phyloP scores from a whole-genome alignment of 2,797 vertebrate species.

The Galago senegalensis region DNA sequence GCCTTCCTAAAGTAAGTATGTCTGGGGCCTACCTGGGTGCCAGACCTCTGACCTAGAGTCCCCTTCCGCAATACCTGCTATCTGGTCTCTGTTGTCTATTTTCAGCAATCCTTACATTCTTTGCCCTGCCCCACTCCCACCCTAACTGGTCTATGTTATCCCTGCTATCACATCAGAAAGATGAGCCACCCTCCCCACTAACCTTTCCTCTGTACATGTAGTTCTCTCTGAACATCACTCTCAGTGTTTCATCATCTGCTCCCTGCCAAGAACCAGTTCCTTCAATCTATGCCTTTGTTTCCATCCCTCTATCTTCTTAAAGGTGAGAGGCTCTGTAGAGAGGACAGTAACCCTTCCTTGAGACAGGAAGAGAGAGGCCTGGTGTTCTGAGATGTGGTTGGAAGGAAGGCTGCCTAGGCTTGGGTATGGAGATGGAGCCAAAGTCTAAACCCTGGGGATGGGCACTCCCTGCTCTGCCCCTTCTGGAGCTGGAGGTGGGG shows the following conservation, averaged over 20 bases:
- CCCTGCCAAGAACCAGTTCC: not conserved
- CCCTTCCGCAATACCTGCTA: not conserved
- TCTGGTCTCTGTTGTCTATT: not conserved
- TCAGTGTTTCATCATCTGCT: not conserved
- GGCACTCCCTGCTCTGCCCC: not conserved
- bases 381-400: not conserved
- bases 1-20: slow-evolving; percentile 79
- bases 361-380: not conserved
- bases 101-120: not conserved
- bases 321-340: not conserved
- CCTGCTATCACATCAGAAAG: slow-evolving; percentile 20
- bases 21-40: not conserved
- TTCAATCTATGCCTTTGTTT: slow-evolving; percentile 46
- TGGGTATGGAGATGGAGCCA: slow-evolving; percentile 4
- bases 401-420: not conserved
- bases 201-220: not conserved
- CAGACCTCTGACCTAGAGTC: not conserved
- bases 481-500: not conserved
- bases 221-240: not conserved
- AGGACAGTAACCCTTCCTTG: not conserved
- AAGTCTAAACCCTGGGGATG: not conserved
- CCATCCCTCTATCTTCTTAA: not conserved
- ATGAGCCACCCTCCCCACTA: not conserved
- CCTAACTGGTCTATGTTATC: not conserved
- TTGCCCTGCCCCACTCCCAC: not conserved